phyloP scores from a whole-genome alignment of 2,113 vertebrate genomes.

The Meriones unguiculatus region DNA sequence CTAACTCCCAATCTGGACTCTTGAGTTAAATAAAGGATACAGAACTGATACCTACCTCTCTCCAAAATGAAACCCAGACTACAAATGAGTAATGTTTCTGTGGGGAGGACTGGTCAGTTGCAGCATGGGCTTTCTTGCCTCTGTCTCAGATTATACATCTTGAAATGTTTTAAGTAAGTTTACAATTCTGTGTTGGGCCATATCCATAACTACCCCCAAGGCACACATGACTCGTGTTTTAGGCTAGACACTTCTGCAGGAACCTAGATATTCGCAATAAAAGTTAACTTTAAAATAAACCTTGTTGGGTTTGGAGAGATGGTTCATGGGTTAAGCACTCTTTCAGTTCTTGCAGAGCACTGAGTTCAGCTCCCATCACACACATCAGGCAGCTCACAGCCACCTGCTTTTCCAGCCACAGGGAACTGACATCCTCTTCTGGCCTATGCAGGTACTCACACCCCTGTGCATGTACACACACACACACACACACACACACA shows the following conservation, averaged over 20 bases:
- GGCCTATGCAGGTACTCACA: background rate
- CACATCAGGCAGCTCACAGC: background rate
- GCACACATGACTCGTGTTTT: background rate
- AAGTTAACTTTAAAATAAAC: conserved; percentile 3
- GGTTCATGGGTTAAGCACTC: background rate
- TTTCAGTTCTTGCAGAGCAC: background rate
- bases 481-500: background rate
- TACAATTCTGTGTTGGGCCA: background rate
- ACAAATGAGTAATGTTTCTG: background rate
- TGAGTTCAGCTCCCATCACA: background rate
- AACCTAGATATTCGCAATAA: background rate
- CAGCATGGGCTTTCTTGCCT: background rate
- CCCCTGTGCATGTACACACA: no score
- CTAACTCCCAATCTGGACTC: background rate
- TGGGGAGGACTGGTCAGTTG: background rate
- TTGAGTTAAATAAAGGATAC: background rate
- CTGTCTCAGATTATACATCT: background rate
- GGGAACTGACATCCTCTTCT: background rate
- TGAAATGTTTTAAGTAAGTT: background rate
- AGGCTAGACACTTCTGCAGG: background rate
- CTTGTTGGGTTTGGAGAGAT: background rate
- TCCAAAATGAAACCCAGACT: background rate
- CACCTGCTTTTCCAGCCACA: background rate
- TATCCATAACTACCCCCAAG: no score
- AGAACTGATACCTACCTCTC: background rate